phyloP scores from a whole-genome alignment of 2,113 vertebrate genomes.

The Asarcornis scutulata region DNA sequence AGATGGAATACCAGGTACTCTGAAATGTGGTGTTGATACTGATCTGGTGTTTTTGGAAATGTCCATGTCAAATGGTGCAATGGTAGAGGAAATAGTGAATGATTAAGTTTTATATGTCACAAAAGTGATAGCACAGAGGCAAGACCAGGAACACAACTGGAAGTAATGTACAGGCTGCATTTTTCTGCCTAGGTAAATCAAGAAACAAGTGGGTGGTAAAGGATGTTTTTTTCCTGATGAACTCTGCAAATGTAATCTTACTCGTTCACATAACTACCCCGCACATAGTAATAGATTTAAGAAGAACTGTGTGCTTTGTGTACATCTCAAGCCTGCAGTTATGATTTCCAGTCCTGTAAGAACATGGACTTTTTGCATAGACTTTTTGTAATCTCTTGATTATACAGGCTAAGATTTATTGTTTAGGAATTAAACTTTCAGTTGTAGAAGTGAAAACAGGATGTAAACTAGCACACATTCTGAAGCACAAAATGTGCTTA shows the following conservation, averaged over 20 bases:
- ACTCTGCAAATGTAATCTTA: not conserved
- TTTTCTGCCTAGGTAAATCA: not conserved
- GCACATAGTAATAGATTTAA: not conserved
- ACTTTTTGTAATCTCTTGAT: no score
- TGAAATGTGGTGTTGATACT: not conserved
- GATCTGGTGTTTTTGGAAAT: not conserved
- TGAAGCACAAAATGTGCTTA: not conserved
- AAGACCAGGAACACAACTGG: not conserved
- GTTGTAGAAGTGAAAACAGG: conserved; percentile 3
- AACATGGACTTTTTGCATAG: not conserved
- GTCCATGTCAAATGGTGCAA: not conserved
- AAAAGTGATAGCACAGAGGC: not conserved
- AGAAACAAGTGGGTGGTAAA: not conserved
- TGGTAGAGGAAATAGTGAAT: not conserved
- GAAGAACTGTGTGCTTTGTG: not conserved
- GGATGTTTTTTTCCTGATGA: not conserved
- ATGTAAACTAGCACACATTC: not conserved
- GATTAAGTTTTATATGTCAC: not conserved
- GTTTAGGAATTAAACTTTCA: not conserved
- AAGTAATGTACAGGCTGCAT: not conserved
- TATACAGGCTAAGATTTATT: not conserved
- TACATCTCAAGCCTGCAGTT: not conserved
- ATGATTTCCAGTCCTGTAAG: not conserved
- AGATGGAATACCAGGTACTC: not conserved
- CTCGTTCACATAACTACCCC: not conserved